Conservation (phyloP, 2,888 invertebrate species). For the Dasysyrphus tricinctus region DNA sequence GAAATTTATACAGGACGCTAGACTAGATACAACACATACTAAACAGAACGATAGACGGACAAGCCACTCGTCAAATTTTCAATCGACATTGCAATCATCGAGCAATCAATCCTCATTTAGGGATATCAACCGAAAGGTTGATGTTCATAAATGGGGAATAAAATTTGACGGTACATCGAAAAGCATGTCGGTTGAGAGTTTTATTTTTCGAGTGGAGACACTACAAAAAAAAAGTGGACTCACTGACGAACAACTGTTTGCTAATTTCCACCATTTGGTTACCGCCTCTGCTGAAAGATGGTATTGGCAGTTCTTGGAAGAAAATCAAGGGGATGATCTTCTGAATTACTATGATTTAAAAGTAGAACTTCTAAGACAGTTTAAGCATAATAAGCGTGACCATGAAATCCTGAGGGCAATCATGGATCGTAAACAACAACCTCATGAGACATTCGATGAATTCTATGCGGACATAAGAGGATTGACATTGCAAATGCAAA, state of each 20-base stretch:
- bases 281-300: constrained; percentile 6
- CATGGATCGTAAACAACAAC: background rate
- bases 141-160: constrained; percentile 26
- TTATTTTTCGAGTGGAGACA: constrained; percentile 15
- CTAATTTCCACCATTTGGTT: background rate
- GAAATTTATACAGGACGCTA: background rate
- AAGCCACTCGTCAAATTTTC: background rate
- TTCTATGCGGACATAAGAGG: constrained; percentile 3
- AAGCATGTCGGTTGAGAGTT: constrained; percentile 1
- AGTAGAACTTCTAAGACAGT: background rate
- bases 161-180: constrained; percentile 1
- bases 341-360: background rate
- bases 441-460: background rate
- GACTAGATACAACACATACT: background rate
- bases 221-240: constrained; percentile 1
- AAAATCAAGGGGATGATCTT: background rate
- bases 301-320: constrained; percentile 6
- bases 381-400: background rate
- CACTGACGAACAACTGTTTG: background rate
- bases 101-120: background rate
- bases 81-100: background rate
- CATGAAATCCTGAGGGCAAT: background rate
- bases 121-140: background rate
- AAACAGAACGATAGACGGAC: background rate
- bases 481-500: background rate